Conservation (phyloP, 2,888 invertebrate genomes). For the Heteromyza rotundicornis region DNA sequence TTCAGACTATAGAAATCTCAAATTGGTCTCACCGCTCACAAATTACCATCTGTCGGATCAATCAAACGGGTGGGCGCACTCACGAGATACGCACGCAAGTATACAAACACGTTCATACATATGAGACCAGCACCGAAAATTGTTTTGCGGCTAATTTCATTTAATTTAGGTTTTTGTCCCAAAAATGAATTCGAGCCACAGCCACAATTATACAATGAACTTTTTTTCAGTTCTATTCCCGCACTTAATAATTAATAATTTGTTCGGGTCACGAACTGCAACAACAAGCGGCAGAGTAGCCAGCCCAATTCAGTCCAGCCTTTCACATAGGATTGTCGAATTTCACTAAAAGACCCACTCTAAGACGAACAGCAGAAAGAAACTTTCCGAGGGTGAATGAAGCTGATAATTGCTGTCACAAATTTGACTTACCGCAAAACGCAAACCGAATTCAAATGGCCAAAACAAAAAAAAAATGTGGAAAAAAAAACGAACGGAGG, state of each 20-base stretch:
- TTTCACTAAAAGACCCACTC: neutral
- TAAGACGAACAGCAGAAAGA: conserved; percentile 15
- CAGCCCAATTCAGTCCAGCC: neutral
- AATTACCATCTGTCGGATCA: conserved; percentile 56
- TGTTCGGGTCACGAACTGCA: conserved; percentile 55
- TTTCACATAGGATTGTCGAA: no score
- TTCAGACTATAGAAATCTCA: conserved; percentile 5
- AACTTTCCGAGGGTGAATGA: conserved; percentile 43
- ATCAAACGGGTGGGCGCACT: conserved; percentile 52
- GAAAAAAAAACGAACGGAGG: neutral
- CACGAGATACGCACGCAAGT: conserved; percentile 33
- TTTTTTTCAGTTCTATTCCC: conserved; percentile 35
- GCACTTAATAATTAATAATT: conserved; percentile 59
- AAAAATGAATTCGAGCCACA: conserved; percentile 40
- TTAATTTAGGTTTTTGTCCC: conserved; percentile 52
- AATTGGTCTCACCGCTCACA: conserved; percentile 24
- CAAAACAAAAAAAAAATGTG: conserved; percentile 8
- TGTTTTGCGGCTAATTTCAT: conserved; percentile 51
- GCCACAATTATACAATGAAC: conserved; percentile 51
- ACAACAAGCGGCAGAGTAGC: neutral
- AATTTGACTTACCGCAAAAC: conserved; percentile 36
- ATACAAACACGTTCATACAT: neutral
- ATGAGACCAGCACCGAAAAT: conserved; percentile 38
- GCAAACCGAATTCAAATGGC: conserved; percentile 5
- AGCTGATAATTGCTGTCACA: conserved; percentile 57